A percentile compares a stretch with the other conserved stretches of the same genome.
Evolutionary conservation across 2,113 vertebrate species (phyloP).

Genomic region (Tympanuchus pallidicinctus): DNA sequence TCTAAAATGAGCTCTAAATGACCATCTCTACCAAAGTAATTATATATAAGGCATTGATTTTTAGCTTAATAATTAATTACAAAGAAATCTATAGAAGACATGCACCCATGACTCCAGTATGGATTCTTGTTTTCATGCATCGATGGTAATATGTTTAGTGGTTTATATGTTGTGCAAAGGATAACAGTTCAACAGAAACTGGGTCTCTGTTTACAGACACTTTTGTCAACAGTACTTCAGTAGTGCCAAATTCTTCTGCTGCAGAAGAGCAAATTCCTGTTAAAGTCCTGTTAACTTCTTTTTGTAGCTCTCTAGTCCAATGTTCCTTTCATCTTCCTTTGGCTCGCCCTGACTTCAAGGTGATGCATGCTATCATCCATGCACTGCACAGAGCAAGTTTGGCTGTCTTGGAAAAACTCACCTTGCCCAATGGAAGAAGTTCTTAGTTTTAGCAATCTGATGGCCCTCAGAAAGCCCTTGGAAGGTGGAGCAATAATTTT

Average conservation of each 20-base stretch:
- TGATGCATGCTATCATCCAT: rapidly evolving
- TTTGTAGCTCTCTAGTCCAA: neutral
- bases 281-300: no score
- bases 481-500: neutral
- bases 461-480: neutral
- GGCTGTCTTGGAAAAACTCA: neutral
- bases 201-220: neutral
- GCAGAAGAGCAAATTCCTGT: rapidly evolving
- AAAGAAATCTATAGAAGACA: neutral
- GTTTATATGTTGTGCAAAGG: neutral
- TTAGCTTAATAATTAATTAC: neutral
- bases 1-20: neutral
- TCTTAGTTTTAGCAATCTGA: neutral
- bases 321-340: neutral
- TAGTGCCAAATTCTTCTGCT: neutral
- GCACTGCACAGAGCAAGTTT: rapidly evolving
- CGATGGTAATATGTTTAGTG: neutral
- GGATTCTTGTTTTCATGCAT: neutral
- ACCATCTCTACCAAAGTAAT: neutral
- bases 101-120: neutral
- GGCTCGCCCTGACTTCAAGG: neutral
- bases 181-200: neutral
- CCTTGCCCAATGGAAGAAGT: neutral
- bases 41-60: neutral
- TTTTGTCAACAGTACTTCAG: neutral